Evolutionary conservation across 2,888 invertebrate genomes (phyloP), one percentile per base, ranked within the genome.

Genomic region (Sphaerophoria taeniata): DNA sequence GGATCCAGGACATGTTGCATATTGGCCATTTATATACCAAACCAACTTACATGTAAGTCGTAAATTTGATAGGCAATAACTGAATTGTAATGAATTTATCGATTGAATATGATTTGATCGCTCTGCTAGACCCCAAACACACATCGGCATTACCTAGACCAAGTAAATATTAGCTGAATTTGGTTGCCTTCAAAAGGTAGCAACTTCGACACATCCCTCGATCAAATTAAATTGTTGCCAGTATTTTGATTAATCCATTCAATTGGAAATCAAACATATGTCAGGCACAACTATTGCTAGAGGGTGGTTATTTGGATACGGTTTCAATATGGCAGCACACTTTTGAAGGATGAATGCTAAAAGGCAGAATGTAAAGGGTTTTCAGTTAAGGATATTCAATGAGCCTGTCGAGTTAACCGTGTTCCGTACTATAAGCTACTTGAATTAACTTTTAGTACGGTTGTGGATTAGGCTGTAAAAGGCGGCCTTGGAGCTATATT

Each of bases 51-150:
- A 24, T 24, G 24, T 24, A 24, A 51, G 11, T 43, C 43, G 43
- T 43, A 43, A 51, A n/a, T 7, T 67, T 65, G 58, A 58, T 58
- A 24, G 75, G 49, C 51, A 71, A 53, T 67, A 72, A 61, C 69
- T 43, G 69, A 63, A 49, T 69, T 69, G 33, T 45, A 69, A 74
- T 77, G 49, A 69, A 83, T 77, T 76, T 77, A 83, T 78, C 78
- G 78, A 83, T 78, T 82, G 45, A 70, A 77, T 82, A 77, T 69
- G 63, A 83, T 77, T 49, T 34, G 14, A 63, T 63, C 60, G 39
- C 60, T 11, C 6, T 4, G 36, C 36, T 39, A 11, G 11, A 6
- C 9, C 3, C 6, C 11, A 0, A 3, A 6, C 9, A 58, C 12
- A 12, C 1, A 43, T 6, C 9, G 43, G 11, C 9, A 16, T 5